phyloP scores from a whole-genome alignment of 2,888 invertebrate species.

The Meghimatium bilineatum region DNA sequence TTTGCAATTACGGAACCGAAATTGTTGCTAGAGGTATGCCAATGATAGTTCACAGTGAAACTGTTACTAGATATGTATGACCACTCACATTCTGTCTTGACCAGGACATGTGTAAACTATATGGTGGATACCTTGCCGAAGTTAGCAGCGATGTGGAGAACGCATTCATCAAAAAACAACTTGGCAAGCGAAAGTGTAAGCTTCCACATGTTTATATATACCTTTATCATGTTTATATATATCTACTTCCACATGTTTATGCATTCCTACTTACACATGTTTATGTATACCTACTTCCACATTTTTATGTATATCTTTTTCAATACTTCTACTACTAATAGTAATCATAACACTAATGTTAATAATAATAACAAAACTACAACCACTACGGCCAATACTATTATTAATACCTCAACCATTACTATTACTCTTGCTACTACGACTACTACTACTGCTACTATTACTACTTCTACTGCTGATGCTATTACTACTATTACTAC shows the following conservation, averaged over 20 bases:
- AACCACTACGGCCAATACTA: not conserved
- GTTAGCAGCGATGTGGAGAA: not conserved
- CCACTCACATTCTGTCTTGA: no score
- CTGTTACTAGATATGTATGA: no score
- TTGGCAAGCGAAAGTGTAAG: not conserved
- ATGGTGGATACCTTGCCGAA: not conserved
- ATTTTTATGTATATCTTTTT: no score
- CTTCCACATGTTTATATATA: not conserved
- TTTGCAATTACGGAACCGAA: no score
- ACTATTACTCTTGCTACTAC: no score
- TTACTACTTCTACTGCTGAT: no score
- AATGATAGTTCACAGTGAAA: no score
- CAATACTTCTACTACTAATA: constrained; percentile 1
- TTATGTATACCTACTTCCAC: not conserved
- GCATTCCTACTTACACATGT: not conserved
- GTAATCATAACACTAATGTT: not conserved
- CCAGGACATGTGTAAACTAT: not conserved
- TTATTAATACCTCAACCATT: not conserved
- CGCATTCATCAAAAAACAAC: not conserved
- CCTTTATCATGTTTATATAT: not conserved
- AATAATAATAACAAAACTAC: not conserved
- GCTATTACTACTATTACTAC: no score
- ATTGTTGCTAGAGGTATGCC: no score
- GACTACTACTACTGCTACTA: no score
- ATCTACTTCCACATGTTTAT: not conserved